Percentiles rank a stretch among this genome's conserved stretches.
Conservation (phyloP, 2,888 invertebrate genomes). For the Petrolisthes cinctipes region DNA sequence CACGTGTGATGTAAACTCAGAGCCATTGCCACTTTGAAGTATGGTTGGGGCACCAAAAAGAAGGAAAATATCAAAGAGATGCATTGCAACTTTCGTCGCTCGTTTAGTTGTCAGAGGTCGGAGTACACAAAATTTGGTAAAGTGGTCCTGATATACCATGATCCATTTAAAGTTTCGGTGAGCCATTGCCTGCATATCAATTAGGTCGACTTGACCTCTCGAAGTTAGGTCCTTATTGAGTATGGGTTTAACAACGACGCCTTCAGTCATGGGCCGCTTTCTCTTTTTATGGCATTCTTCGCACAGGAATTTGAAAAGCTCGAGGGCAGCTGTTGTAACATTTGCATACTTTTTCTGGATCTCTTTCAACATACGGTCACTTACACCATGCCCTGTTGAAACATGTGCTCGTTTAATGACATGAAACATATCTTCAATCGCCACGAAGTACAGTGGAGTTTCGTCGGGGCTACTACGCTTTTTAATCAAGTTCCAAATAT, state of each 20-base stretch:
- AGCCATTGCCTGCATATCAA: slow-evolving; percentile 23
- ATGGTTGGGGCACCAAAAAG: slow-evolving; percentile 19
- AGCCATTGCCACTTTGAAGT: slow-evolving; percentile 33
- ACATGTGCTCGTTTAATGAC: slow-evolving; percentile 30
- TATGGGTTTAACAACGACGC: slow-evolving; percentile 34
- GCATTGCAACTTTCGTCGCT: neutral
- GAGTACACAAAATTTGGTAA: slow-evolving; percentile 23
- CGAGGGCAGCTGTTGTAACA: slow-evolving; percentile 23
- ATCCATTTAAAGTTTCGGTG: slow-evolving; percentile 37
- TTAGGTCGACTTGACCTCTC: slow-evolving; percentile 29
- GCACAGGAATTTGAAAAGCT: slow-evolving; percentile 35
- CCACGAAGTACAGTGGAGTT: slow-evolving; percentile 19
- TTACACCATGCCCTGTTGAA: slow-evolving; percentile 25
- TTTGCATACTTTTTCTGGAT: slow-evolving; percentile 28
- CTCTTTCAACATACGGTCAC: slow-evolving; percentile 36
- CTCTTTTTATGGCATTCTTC: slow-evolving; percentile 24
- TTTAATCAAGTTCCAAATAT: slow-evolving; percentile 14
- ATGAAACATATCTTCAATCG: slow-evolving; percentile 25
- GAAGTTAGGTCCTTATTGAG: slow-evolving; percentile 31
- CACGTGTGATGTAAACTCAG: slow-evolving; percentile 23
- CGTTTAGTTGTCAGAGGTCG: slow-evolving; percentile 31
- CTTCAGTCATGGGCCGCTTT: slow-evolving; percentile 32
- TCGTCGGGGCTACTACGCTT: slow-evolving; percentile 19
- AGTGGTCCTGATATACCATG: slow-evolving; percentile 36
- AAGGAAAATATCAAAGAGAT: slow-evolving; percentile 27